phyloP scores from a whole-genome alignment of 2,113 vertebrate species.

The Hippopotamus amphibius region DNA sequence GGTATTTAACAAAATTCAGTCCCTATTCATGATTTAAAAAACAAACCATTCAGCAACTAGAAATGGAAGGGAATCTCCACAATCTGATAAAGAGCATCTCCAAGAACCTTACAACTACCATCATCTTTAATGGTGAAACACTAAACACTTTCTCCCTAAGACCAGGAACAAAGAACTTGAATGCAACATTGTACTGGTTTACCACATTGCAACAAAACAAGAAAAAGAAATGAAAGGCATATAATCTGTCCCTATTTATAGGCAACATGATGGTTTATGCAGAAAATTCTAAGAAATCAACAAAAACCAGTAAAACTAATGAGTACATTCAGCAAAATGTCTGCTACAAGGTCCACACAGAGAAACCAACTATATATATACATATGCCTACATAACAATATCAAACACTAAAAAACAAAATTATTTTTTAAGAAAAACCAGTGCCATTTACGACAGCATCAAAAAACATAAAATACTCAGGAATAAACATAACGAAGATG shows the following conservation, averaged over 20 bases:
- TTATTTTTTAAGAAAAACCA: neutral
- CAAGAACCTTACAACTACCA: neutral
- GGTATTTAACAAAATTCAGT: too few relatives aligned
- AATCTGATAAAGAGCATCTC: neutral
- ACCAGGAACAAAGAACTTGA: neutral
- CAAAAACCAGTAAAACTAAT: neutral
- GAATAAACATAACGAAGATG: neutral
- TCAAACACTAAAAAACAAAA: neutral
- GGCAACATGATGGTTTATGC: neutral
- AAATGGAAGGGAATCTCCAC: neutral
- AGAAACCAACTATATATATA: neutral
- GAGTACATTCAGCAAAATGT: neutral
- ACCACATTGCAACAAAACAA: neutral
- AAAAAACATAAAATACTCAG: neutral
- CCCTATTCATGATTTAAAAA: neutral
- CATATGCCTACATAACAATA: neutral
- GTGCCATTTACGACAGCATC: neutral
- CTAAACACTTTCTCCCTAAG: neutral
- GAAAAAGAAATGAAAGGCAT: neutral
- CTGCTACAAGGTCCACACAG: neutral
- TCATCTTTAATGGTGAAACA: neutral
- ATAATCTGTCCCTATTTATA: neutral
- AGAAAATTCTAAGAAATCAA: neutral
- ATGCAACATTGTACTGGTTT: neutral
- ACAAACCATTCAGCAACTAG: neutral